Percentiles rank a stretch among this genome's conserved stretches.
These are phyloP conservation scores for Lasius platythorax DNA, from an alignment of 2,888 invertebrate genomes.

Conservation along the genomic window DNA sequence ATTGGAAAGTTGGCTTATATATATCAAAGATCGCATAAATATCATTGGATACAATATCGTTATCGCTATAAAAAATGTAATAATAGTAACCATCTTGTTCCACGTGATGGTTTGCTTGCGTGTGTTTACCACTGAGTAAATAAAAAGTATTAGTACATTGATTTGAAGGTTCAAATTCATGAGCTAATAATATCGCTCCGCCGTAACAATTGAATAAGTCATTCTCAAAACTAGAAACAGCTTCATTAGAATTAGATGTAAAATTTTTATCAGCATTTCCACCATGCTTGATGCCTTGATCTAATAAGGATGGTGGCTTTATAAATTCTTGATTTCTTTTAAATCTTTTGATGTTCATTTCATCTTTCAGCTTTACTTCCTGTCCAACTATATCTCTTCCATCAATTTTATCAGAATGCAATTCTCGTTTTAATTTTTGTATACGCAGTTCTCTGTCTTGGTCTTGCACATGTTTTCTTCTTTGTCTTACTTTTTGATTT, in stretches of 20 bases:
- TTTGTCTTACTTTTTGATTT: not conserved
- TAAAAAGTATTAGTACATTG: slow-evolving; percentile 91
- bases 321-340: slow-evolving; percentile 75
- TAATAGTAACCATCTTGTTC: slow-evolving; percentile 94
- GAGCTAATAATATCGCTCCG: slow-evolving; percentile 91
- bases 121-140: slow-evolving; percentile 90
- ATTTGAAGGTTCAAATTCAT: slow-evolving; percentile 90
- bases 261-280: slow-evolving; percentile 89
- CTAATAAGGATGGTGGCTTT: slow-evolving; percentile 87
- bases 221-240: slow-evolving; percentile 94
- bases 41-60: slow-evolving; percentile 92
- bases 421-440: slow-evolving; percentile 28
- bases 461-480: not conserved
- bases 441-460: not conserved
- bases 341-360: slow-evolving; percentile 60
- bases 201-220: slow-evolving; percentile 92
- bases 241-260: slow-evolving; percentile 87
- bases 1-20: slow-evolving; percentile 94
- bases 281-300: slow-evolving; percentile 92
- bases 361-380: slow-evolving; percentile 53
- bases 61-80: slow-evolving; percentile 96
- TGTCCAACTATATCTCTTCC: slow-evolving; percentile 68
- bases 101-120: slow-evolving; percentile 91
- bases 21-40: slow-evolving; percentile 95
- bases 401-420: slow-evolving; percentile 14